Percentiles rank a stretch among this genome's conserved stretches.
These are phyloP conservation scores for Tragelaphus eurycerus DNA, from an alignment of 2,797 vertebrate species.

Conservation along the genomic window DNA sequence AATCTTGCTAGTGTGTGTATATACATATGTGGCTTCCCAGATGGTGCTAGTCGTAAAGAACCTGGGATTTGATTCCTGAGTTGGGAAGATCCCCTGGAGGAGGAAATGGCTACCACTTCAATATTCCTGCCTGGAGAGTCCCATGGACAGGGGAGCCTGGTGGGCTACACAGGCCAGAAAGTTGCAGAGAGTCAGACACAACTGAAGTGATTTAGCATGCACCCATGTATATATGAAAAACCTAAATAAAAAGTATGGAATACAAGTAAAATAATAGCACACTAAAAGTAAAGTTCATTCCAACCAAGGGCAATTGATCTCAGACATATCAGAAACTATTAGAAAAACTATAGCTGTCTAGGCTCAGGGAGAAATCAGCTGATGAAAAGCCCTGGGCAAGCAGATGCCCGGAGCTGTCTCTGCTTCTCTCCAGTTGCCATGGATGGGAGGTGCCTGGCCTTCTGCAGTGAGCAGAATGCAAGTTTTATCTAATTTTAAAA, in stretches of 20 bases:
- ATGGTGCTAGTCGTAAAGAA: neutral
- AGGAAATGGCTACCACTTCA: neutral
- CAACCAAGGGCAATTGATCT: neutral
- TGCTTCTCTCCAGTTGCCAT: neutral
- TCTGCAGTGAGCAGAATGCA: neutral
- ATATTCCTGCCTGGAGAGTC: neutral
- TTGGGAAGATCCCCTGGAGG: neutral
- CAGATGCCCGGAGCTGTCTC: neutral
- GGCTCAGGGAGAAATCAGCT: neutral
- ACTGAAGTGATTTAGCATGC: neutral
- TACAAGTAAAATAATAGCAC: neutral
- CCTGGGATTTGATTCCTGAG: neutral
- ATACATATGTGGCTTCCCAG: neutral
- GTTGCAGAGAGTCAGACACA: neutral
- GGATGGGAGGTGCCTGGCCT: neutral
- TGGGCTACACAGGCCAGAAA: neutral
- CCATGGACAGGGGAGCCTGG: neutral
- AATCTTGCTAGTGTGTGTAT: neutral
- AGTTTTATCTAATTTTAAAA: slow-evolving; percentile 16
- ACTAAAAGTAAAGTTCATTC: neutral
- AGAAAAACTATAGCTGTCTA: neutral
- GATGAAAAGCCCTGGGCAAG: neutral
- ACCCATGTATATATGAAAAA: neutral
- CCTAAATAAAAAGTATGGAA: neutral
- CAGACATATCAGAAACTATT: neutral